Conservation (phyloP, 2,113 vertebrate genomes). For the Colinus virginianus region DNA sequence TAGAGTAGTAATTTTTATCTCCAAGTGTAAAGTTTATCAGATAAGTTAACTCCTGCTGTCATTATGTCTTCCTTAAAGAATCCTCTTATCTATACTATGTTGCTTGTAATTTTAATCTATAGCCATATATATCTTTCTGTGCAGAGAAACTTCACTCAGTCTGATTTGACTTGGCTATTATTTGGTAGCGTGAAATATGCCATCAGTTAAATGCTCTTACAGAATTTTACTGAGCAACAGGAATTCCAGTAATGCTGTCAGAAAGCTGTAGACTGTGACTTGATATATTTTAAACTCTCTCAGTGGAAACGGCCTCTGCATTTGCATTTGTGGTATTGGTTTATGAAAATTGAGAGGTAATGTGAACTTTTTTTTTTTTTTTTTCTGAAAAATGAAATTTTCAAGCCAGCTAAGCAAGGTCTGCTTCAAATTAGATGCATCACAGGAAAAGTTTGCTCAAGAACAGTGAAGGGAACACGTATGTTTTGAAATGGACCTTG, state of each 20-base stretch:
- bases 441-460: not conserved
- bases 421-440: not conserved
- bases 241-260: not conserved
- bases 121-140: not conserved
- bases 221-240: conserved; percentile 5
- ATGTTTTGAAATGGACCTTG: not conserved
- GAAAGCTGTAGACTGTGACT: not conserved
- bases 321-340: not conserved
- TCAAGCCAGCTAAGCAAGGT: not conserved
- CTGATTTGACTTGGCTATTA: not conserved
- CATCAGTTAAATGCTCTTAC: not conserved
- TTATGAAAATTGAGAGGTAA: not conserved
- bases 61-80: conserved; percentile 23
- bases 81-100: conserved; percentile 42
- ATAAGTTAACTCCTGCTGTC: conserved; percentile 42
- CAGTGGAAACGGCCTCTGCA: not conserved
- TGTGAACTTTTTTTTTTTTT: not conserved
- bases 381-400: not conserved
- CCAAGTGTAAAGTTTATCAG: not conserved
- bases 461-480: not conserved
- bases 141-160: not conserved
- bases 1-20: conserved; percentile 53
- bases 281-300: not conserved
- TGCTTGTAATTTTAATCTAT: conserved; percentile 18
- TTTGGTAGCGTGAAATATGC: not conserved